Conservation (phyloP, 1,140 invertebrate species). For the Bombus superbus region DNA sequence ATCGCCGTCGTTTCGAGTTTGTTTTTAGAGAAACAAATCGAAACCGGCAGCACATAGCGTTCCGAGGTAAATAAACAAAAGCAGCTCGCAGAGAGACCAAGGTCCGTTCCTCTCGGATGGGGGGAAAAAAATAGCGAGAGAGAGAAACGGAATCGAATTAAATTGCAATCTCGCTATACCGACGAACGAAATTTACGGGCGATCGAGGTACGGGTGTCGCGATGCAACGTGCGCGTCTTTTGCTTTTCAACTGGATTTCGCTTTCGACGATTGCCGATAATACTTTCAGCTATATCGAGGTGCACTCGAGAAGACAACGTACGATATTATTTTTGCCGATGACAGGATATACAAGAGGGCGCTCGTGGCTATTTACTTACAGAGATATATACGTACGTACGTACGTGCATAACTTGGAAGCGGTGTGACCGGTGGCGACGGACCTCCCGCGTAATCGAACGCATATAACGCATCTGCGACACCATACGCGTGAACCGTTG, state of each 20-base stretch:
- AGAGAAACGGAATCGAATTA: no score
- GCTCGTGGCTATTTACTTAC: not conserved
- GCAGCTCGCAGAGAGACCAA: no score
- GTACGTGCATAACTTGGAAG: not conserved
- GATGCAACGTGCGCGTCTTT: not conserved
- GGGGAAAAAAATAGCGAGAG: no score
- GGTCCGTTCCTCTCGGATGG: no score
- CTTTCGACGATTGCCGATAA: no score
- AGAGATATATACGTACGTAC: not conserved
- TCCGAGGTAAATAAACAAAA: no score
- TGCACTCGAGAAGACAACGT: not conserved
- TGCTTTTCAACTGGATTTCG: not conserved
- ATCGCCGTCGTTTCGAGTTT: not conserved
- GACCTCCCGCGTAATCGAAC: slow-evolving; percentile 1
- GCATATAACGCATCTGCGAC: not conserved
- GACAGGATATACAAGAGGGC: not conserved
- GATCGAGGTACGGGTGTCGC: not conserved
- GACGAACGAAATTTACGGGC: no score
- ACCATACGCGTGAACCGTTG: slow-evolving; percentile 12
- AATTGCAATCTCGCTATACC: no score
- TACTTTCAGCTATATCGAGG: not conserved
- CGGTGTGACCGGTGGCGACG: no score
- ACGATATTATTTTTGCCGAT: not conserved
- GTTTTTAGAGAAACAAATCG: no score
- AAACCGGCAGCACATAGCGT: no score